Base-by-base conservation (phyloP, 2,797 vertebrate genomes). In the Otolemur crassicaudatus region DNA sequence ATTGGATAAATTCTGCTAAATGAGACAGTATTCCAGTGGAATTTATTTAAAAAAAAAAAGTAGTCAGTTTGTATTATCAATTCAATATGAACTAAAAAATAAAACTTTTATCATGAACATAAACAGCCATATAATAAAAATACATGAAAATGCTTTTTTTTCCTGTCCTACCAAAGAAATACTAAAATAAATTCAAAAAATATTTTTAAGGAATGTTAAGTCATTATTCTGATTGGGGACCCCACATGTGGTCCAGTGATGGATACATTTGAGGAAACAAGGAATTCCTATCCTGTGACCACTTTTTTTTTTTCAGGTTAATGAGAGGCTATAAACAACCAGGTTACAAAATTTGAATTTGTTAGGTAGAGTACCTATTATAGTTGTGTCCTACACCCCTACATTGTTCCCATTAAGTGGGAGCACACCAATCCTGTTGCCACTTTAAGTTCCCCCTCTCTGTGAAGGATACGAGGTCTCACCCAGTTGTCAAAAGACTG, bases 71-170 rank as follows among this genome's bases (percentile, higher is more conserved):
- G 75, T 49, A 79, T 4, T 10, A 63, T 56, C 27, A 90, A 53
- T 53, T 95, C 53, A 43, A 94, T 95, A 94, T 85, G 75, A 92
- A 76, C 31, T 82, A 7, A 60, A n/a, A 87, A 84, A 4, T 65
- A 70, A 76, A 94, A 82, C 16, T 27, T 94, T 94, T 58, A 60
- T 61, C 31, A 22, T 91, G 40, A 88, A 87, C 49, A 69, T 49
- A 67, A 81, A 87, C 27, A 83, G 13, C n/a, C 43, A 69, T 73
- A n/a, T 53, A 73, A 76, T 13, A 43, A 19, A 76, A 89, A 34
- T 49, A 87, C 2, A 69, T 77, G 49, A 53, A 53, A 53, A 53
- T 53, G 16, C 49, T 53, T 53, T 53, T 49, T 95, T 85, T 72
- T 16, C 69, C 16, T 79, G 19, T 1, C 87, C 12, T 94, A 91